phyloP scores from a whole-genome alignment of 92 coral and sea anemone species.

The Blastomussa wellsi region DNA sequence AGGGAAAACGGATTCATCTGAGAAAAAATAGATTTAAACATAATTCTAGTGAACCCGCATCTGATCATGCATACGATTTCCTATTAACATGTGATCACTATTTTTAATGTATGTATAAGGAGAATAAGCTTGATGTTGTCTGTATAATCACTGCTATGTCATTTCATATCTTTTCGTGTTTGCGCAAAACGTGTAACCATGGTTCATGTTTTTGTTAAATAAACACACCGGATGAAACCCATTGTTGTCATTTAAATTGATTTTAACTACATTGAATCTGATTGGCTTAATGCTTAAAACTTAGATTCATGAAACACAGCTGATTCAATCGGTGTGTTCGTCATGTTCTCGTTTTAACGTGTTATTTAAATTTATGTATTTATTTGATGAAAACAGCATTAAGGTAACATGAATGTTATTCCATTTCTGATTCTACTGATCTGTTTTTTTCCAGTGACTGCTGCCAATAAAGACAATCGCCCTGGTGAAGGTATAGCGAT shows the following conservation, averaged over 20 bases:
- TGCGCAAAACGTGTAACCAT: neutral
- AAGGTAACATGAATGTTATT: neutral
- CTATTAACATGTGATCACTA: too few species aligned
- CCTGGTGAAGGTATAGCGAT: neutral
- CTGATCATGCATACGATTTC: too few species aligned
- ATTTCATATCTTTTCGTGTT: neutral
- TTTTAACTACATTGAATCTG: neutral
- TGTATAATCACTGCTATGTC: neutral
- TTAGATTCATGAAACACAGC: slow-evolving; percentile 7
- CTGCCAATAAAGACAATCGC: neutral
- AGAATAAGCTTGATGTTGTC: too few species aligned
- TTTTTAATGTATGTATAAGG: too few species aligned
- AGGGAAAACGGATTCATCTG: too few species aligned
- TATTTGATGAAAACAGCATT: neutral
- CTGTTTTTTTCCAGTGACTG: neutral
- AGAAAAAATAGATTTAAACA: too few species aligned
- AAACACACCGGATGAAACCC: neutral
- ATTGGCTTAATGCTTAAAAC: slow-evolving; percentile 10
- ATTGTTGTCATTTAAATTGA: neutral
- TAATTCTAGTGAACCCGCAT: too few species aligned
- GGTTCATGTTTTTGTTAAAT: neutral
- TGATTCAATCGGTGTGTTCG: neutral
- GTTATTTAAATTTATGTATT: neutral
- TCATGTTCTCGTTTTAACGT: neutral
- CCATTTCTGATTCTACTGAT: neutral